Conservation (phyloP, 1,140 invertebrate genomes). For the Papilio polyxenes region DNA sequence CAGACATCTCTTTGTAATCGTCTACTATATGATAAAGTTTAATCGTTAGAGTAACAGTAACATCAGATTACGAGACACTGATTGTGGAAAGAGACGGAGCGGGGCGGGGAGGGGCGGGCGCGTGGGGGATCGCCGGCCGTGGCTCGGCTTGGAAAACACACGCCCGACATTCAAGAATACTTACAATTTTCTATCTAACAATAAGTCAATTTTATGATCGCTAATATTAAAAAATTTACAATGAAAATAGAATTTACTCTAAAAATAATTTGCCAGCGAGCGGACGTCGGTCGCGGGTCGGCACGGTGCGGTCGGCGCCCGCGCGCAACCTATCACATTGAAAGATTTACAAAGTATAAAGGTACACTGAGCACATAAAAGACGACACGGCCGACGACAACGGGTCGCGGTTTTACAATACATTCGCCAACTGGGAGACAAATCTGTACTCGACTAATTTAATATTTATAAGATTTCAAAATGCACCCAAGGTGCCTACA, state of each 20-base stretch:
- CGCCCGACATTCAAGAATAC: slow-evolving; percentile 71
- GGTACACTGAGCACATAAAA: slow-evolving; percentile 49
- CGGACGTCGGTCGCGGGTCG: slow-evolving; percentile 70
- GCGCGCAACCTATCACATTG: slow-evolving; percentile 77
- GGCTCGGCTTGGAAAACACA: slow-evolving; percentile 66
- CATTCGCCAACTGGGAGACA: slow-evolving; percentile 58
- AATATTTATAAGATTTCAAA: slow-evolving; percentile 68
- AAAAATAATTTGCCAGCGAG: slow-evolving; percentile 72
- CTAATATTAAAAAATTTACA: slow-evolving; percentile 80
- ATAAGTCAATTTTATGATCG: slow-evolving; percentile 73
- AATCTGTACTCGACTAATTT: slow-evolving; percentile 68
- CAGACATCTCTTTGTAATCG: slow-evolving; percentile 64
- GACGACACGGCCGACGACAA: slow-evolving; percentile 24
- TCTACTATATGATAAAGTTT: slow-evolving; percentile 74
- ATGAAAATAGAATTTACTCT: slow-evolving; percentile 80
- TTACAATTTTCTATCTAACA: slow-evolving; percentile 78
- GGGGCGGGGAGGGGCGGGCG: slow-evolving; percentile 55
- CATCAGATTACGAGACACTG: slow-evolving; percentile 76
- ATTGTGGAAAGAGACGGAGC: slow-evolving; percentile 65
- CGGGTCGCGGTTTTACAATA: slow-evolving; percentile 44
- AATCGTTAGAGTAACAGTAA: slow-evolving; percentile 67
- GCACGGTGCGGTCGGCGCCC: slow-evolving; percentile 67
- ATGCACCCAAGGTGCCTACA: slow-evolving; percentile 68
- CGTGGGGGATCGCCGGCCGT: slow-evolving; percentile 58
- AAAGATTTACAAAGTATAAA: slow-evolving; percentile 74